Conservation (phyloP, 2,113 vertebrate species). For the Eleginops maclovinus region DNA sequence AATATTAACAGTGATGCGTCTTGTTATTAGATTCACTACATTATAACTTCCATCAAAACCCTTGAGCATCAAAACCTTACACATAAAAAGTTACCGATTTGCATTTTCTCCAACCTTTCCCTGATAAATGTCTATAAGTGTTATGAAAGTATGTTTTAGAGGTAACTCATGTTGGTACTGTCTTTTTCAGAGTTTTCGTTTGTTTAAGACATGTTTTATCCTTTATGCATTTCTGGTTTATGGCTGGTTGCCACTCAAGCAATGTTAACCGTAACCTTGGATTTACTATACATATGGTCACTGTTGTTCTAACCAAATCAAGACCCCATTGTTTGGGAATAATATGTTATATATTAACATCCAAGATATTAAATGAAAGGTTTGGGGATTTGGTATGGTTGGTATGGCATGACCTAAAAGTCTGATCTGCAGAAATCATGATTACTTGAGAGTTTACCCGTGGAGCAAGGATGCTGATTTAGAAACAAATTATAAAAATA, state of each 20-base stretch:
- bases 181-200: not conserved
- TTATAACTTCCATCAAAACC: not conserved
- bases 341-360: no score
- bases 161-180: no score
- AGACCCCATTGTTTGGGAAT: no score
- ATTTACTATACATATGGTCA: not conserved
- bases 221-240: not conserved
- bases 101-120: no score
- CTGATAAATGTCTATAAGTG: no score
- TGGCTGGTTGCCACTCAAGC: not conserved
- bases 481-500: not conserved
- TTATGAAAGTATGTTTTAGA: no score
- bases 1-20: not conserved
- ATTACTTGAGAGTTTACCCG: not conserved
- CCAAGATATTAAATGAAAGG: no score
- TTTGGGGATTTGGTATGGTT: no score
- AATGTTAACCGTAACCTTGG: not conserved
- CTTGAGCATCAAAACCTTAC: not conserved
- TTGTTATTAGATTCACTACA: not conserved
- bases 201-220: not conserved
- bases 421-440: not conserved
- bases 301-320: no score
- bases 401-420: no score
- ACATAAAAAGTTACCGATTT: no score
- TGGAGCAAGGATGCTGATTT: no score